Evolutionary conservation across 2,113 vertebrate genomes (phyloP), one percentile per base, ranked within the genome.

Genomic region (Oreochromis niloticus): DNA sequence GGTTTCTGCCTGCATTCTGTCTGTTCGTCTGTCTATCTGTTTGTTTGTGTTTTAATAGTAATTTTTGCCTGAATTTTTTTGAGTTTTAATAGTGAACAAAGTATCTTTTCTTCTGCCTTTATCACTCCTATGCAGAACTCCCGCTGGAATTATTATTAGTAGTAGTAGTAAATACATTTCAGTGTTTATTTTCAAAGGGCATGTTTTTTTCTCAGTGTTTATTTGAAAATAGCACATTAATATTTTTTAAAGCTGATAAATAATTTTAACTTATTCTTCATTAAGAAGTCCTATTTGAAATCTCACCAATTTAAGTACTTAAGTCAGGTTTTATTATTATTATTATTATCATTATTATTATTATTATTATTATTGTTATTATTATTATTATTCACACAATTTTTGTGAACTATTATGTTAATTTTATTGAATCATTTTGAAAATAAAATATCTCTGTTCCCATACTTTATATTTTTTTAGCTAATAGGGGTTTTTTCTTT

Each of bases 111-210:
- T 73, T 16, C 22, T 46, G 22, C 39, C 39, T 46, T 46, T 1
- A 46, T 46, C 22, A 17, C 39, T 43, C 36, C 66, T 9, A 41
- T 0, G 39, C 39, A 71, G n/a, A 71, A 46, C 13, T 46, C 12
- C 43, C 43, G 4, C 41, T 43, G 41, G 36, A 39, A 39, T 9
- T 39, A 66, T 3, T 66, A 39, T 0, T 66, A 36, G 0, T 11
- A 36, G 0, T 11, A 36, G 2, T n/a, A 36, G 17, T 36, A 66
- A 66, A 36, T 66, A 66, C 4, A 5, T 66, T 4, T n/a, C 10
- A 66, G 8, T 39, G 14, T 61, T 61, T 59, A 30, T 30, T 55
- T n/a, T 24, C 10, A 56, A 55, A 24, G 24, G 0, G n/a, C 0
- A 3, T 55, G 2, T 2, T 55, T 55, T 36, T 55, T 55, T 55